Conservation (phyloP, 92 coral and sea anemone genomes). For the Parazoanthus atlanticus region DNA sequence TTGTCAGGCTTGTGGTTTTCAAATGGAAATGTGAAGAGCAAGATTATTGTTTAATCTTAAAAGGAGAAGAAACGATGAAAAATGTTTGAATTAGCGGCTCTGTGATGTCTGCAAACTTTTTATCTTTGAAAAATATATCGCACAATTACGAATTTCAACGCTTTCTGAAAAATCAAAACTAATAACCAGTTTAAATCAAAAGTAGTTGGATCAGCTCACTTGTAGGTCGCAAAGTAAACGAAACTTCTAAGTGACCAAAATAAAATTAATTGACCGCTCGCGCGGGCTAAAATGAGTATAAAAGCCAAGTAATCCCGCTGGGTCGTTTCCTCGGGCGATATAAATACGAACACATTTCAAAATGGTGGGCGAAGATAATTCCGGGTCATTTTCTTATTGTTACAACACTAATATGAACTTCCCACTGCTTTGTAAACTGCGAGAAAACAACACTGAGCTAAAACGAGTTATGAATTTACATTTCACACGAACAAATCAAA, state of each 20-base stretch:
- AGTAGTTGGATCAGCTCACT: neutral
- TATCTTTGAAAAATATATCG: neutral
- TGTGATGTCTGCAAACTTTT: neutral
- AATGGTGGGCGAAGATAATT: neutral
- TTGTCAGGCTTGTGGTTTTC: neutral
- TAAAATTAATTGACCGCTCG: conserved; percentile 1
- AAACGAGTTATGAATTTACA: conserved; percentile 6
- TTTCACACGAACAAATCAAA: conserved; percentile 16
- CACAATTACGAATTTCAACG: neutral
- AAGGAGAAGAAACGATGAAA: neutral
- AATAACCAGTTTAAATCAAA: neutral
- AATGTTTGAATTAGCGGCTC: neutral
- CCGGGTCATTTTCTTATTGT: neutral
- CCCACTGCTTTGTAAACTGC: conserved; percentile 29
- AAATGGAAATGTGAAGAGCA: neutral
- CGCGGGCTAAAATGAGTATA: neutral
- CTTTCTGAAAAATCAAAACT: neutral
- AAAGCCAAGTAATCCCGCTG: neutral
- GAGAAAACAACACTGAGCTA: neutral
- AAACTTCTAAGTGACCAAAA: conserved; percentile 6
- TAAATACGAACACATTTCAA: neutral
- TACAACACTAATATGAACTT: neutral
- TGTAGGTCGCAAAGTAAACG: neutral
- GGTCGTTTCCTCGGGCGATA: conserved; percentile 17
- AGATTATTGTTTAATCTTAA: neutral